Evolutionary conservation across 2,888 invertebrate genomes (phyloP).

Genomic region (Cartodere bifasciata): DNA sequence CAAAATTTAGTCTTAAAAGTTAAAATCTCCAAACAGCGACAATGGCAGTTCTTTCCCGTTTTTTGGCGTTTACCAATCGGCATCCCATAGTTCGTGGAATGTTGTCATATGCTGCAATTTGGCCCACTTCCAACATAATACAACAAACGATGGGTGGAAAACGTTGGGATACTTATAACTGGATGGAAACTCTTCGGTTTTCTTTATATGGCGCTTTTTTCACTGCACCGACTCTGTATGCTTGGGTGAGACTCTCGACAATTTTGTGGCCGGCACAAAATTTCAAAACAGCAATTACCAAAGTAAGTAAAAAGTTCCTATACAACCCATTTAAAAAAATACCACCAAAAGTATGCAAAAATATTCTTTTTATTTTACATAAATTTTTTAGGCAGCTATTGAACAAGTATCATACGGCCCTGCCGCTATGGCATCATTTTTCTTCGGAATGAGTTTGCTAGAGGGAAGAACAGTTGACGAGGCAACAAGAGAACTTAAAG

Average conservation of each 20-base stretch:
- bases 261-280: constrained; percentile 62
- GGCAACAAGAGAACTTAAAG: constrained; percentile 39
- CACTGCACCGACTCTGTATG: constrained; percentile 69
- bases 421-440: constrained; percentile 43
- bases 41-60: constrained; percentile 36
- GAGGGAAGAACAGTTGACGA: constrained; percentile 39
- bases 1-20: no score
- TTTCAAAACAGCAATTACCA: constrained; percentile 55
- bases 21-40: constrained; percentile 30
- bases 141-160: constrained; percentile 59
- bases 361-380: no score
- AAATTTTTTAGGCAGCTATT: constrained; percentile 39
- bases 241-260: constrained; percentile 66
- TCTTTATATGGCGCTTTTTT: constrained; percentile 69
- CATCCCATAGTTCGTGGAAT: constrained; percentile 49
- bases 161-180: constrained; percentile 52
- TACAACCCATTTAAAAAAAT: no score
- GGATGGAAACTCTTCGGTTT: constrained; percentile 57
- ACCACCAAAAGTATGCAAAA: no score
- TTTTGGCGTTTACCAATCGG: constrained; percentile 34
- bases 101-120: constrained; percentile 57
- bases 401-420: constrained; percentile 51
- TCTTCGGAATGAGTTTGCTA: constrained; percentile 45
- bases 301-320: constrained; percentile 46
- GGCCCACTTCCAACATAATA: constrained; percentile 60